phyloP scores from a whole-genome alignment of 92 coral and sea anemone genomes.

The Micromussa lordhowensis region DNA sequence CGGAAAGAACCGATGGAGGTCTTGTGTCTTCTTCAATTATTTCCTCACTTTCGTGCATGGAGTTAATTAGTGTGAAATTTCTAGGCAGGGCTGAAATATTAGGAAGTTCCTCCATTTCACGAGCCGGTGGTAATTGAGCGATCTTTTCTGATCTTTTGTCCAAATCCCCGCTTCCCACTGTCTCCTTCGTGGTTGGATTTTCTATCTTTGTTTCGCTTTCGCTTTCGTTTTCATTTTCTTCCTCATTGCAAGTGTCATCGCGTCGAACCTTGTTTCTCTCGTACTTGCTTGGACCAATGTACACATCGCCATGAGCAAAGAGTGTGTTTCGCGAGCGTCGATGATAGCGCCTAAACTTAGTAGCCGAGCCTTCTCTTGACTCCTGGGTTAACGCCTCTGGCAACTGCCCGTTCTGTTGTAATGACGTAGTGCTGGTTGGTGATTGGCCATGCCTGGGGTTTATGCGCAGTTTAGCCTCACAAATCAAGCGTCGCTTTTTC shows the following conservation, averaged over 20 bases:
- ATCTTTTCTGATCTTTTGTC: slow-evolving; percentile 15
- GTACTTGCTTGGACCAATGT: slow-evolving; percentile 58
- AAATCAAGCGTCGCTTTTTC: slow-evolving; percentile 85
- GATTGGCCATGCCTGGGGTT: slow-evolving; percentile 72
- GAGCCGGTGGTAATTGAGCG: background rate
- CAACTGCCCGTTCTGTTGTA: slow-evolving; percentile 11
- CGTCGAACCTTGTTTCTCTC: slow-evolving; percentile 1
- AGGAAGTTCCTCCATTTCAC: background rate
- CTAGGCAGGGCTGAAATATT: slow-evolving; percentile 32
- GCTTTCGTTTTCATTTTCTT: slow-evolving; percentile 25
- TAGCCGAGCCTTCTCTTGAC: slow-evolving; percentile 36
- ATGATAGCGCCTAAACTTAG: slow-evolving; percentile 71
- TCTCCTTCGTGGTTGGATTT: slow-evolving; percentile 19
- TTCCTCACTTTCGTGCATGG: slow-evolving; percentile 67
- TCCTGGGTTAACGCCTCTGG: slow-evolving; percentile 16
- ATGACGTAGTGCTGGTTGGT: slow-evolving; percentile 57
- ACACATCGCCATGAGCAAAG: slow-evolving; percentile 85
- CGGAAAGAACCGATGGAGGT: slow-evolving; percentile 20
- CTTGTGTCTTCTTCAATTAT: slow-evolving; percentile 45
- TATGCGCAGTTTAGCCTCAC: slow-evolving; percentile 71
- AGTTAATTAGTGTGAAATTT: slow-evolving; percentile 45
- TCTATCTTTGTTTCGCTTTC: slow-evolving; percentile 8
- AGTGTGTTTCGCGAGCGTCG: slow-evolving; percentile 83
- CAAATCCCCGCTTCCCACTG: slow-evolving; percentile 1
- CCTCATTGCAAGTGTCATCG: slow-evolving; percentile 5